Percentiles rank a stretch among this genome's conserved stretches.
phyloP scores from a whole-genome alignment of 1,140 invertebrate genomes.

The Sitodiplosis mosellana region DNA sequence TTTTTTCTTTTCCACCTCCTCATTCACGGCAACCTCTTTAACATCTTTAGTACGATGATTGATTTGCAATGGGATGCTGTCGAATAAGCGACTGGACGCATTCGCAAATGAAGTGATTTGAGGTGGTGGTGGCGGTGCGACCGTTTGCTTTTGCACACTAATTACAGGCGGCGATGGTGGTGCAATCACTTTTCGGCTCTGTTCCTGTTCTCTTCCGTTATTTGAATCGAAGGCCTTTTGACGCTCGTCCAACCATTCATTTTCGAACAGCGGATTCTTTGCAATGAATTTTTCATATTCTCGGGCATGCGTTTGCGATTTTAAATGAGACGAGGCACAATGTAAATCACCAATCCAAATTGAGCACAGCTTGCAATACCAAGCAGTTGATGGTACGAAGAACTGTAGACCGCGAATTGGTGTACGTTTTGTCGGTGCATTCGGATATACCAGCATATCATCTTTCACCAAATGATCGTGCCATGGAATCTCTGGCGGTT shows the following conservation, averaged over 20 bases:
- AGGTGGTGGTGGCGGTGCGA: slow-evolving; percentile 12
- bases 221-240: slow-evolving; percentile 45
- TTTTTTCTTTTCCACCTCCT: slow-evolving; percentile 20
- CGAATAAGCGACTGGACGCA: slow-evolving; percentile 1
- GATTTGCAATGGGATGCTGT: slow-evolving; percentile 1
- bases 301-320: slow-evolving; percentile 53
- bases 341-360: slow-evolving; percentile 73
- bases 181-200: slow-evolving; percentile 8
- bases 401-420: slow-evolving; percentile 72
- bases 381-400: slow-evolving; percentile 65
- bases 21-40: neutral
- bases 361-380: slow-evolving; percentile 75
- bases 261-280: slow-evolving; percentile 69
- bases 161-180: slow-evolving; percentile 11
- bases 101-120: slow-evolving; percentile 27
- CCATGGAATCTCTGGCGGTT: slow-evolving; percentile 57
- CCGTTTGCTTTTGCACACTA: slow-evolving; percentile 5
- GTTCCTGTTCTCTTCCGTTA: slow-evolving; percentile 8
- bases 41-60: neutral
- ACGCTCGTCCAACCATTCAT: slow-evolving; percentile 61
- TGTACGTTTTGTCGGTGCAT: slow-evolving; percentile 51
- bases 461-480: slow-evolving; percentile 35
- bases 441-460: slow-evolving; percentile 42
- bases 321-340: slow-evolving; percentile 66
- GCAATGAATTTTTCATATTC: slow-evolving; percentile 66